These are phyloP conservation scores for Tigriopus japonicus DNA, from an alignment of 1,140 invertebrate genomes.

Conservation along the genomic window DNA sequence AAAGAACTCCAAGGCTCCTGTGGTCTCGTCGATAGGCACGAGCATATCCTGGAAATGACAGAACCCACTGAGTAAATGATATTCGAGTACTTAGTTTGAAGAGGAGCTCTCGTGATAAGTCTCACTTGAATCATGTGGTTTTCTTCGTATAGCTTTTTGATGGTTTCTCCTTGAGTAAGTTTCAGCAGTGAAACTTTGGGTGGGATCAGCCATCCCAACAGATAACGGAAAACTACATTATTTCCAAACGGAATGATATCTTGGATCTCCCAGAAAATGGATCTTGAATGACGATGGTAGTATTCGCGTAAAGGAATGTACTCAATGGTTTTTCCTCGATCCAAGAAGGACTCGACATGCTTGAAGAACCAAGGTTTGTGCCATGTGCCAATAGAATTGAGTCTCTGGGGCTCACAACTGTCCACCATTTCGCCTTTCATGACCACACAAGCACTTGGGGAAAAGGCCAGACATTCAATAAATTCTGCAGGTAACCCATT, in stretches of 20 bases:
- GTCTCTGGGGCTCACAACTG: conserved; percentile 36
- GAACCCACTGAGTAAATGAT: background rate
- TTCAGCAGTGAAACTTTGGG: conserved; percentile 65
- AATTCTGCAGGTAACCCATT: conserved; percentile 42
- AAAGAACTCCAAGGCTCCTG: conserved; percentile 40
- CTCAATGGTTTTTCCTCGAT: conserved; percentile 31
- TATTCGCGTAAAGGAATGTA: conserved; percentile 43
- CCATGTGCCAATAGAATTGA: conserved; percentile 33
- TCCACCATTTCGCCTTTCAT: conserved; percentile 49
- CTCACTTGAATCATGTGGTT: conserved; percentile 55
- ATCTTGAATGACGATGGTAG: conserved; percentile 22
- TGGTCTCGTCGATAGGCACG: conserved; percentile 42
- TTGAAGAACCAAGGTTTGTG: conserved; percentile 69
- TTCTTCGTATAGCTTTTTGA: conserved; percentile 51
- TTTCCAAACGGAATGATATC: conserved; percentile 77
- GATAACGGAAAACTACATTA: conserved; percentile 44
- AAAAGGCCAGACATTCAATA: conserved; percentile 51
- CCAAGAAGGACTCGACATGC: conserved; percentile 42
- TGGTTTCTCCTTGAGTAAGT: conserved; percentile 50
- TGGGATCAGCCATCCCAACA: conserved; percentile 59
- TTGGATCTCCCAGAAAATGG: conserved; percentile 64
- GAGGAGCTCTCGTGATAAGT: conserved; percentile 48
- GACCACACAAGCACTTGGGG: conserved; percentile 41
- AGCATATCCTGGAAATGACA: conserved; percentile 41
- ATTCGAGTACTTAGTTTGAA: conserved; percentile 32